phyloP scores from a whole-genome alignment of 2,797 vertebrate species.

The Chelonia mydas region DNA sequence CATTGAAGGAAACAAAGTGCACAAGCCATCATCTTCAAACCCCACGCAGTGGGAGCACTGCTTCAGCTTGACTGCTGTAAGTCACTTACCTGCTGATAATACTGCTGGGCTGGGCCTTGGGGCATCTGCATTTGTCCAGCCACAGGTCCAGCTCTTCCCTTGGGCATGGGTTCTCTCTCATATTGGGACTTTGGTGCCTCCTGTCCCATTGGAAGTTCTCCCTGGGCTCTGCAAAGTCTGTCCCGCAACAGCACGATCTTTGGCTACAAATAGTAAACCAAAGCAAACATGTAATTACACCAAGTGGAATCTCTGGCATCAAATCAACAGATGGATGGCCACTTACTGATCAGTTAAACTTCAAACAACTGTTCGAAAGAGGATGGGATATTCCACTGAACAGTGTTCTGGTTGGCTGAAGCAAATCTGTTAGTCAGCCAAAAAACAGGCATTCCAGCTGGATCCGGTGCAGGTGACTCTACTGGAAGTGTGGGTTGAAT shows the following conservation, averaged over 20 bases:
- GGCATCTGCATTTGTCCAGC: conserved; percentile 80
- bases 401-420: not conserved
- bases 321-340: not conserved
- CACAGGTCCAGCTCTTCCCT: conserved; percentile 67
- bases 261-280: conserved; percentile 75
- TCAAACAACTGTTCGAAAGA: not conserved
- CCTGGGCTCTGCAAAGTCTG: conserved; percentile 89
- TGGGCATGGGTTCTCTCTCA: conserved; percentile 65
- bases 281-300: not conserved
- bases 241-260: conserved; percentile 89
- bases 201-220: conserved; percentile 75
- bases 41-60: not conserved
- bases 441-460: fast-evolving
- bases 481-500: not conserved
- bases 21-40: not conserved
- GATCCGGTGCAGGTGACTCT: not conserved
- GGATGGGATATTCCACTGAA: not conserved
- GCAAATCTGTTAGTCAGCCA: not conserved
- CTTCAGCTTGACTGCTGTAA: not conserved
- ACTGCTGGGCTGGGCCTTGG: conserved; percentile 78
- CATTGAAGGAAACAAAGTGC: not conserved
- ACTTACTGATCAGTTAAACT: not conserved
- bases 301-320: not conserved
- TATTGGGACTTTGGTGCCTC: conserved; percentile 47
- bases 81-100: conserved; percentile 83